A percentile compares a stretch with the other conserved stretches of the same genome.
These are phyloP conservation scores for Ptyas mucosa DNA, from an alignment of 2,113 vertebrate species.

Conservation along the genomic window DNA sequence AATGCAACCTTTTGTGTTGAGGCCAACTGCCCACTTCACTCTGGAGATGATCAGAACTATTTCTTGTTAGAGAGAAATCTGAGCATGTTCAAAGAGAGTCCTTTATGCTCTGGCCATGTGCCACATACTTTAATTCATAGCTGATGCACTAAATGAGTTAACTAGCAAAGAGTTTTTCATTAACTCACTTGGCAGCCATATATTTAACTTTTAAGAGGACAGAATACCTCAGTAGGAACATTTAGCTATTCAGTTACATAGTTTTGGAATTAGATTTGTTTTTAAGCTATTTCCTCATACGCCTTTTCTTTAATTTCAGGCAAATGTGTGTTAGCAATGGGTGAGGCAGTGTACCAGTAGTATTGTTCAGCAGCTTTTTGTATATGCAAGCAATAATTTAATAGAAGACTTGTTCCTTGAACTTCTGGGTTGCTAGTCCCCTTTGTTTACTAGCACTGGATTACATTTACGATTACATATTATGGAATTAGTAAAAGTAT, in stretches of 20 bases:
- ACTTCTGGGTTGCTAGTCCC: not conserved
- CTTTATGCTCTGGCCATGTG: conserved; percentile 36
- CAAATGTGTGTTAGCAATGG: not conserved
- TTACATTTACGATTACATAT: not conserved
- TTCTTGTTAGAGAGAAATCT: conserved; percentile 16
- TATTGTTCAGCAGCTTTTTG: conserved; percentile 28
- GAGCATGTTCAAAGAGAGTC: conserved; percentile 29
- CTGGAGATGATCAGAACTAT: not conserved
- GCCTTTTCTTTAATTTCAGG: not conserved
- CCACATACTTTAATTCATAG: conserved; percentile 54
- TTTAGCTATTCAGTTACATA: not conserved
- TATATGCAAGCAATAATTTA: not conserved
- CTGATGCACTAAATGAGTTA: conserved; percentile 62
- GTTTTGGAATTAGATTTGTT: conserved; percentile 10
- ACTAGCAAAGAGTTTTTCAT: conserved; percentile 65
- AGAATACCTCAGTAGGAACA: not conserved
- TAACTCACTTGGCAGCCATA: conserved; percentile 61
- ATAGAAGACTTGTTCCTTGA: not conserved
- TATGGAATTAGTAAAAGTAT: not conserved
- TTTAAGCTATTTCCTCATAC: fast-evolving
- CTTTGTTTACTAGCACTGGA: not conserved
- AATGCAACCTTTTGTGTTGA: conserved; percentile 12
- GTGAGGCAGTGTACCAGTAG: not conserved
- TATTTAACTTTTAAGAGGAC: conserved; percentile 22
- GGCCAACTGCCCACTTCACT: not conserved